phyloP scores from a whole-genome alignment of 2,888 invertebrate species.

The Drosophila acutilabella region DNA sequence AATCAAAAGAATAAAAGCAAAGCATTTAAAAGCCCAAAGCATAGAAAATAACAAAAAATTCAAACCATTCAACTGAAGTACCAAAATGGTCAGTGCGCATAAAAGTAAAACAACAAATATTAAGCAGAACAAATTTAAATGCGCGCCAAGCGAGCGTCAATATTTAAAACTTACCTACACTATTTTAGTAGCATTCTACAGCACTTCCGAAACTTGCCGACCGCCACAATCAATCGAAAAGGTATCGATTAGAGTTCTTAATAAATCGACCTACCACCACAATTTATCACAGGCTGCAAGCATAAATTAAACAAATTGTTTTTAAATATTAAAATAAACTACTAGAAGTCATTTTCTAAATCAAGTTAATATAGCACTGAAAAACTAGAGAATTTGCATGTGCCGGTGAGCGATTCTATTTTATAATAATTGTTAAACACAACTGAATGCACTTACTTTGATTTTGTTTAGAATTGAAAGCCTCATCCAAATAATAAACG shows the following conservation, averaged over 20 bases:
- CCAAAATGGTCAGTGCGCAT: neutral
- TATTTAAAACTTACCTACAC: slow-evolving; percentile 16
- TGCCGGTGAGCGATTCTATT: neutral
- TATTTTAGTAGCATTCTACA: neutral
- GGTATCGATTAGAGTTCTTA: no score
- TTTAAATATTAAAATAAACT: slow-evolving; percentile 5
- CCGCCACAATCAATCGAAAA: slow-evolving; percentile 9
- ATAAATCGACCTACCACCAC: no score
- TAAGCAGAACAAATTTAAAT: slow-evolving; percentile 14
- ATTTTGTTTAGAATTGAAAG: neutral
- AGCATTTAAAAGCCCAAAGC: neutral
- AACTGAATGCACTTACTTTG: neutral
- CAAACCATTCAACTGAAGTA: slow-evolving; percentile 13
- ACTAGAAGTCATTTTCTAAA: neutral
- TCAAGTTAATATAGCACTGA: neutral
- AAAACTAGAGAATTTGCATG: neutral
- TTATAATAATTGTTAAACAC: neutral
- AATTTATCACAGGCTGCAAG: no score
- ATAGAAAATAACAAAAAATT: slow-evolving; percentile 11
- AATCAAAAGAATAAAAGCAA: slow-evolving; percentile 68
- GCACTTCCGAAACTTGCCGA: neutral
- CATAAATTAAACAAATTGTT: neutral
- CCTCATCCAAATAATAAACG: neutral
- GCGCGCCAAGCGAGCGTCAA: slow-evolving; percentile 7
- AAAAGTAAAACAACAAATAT: neutral